These are phyloP conservation scores for Sebastolobus alascanus DNA, from an alignment of 2,797 vertebrate genomes.

Conservation along the genomic window DNA sequence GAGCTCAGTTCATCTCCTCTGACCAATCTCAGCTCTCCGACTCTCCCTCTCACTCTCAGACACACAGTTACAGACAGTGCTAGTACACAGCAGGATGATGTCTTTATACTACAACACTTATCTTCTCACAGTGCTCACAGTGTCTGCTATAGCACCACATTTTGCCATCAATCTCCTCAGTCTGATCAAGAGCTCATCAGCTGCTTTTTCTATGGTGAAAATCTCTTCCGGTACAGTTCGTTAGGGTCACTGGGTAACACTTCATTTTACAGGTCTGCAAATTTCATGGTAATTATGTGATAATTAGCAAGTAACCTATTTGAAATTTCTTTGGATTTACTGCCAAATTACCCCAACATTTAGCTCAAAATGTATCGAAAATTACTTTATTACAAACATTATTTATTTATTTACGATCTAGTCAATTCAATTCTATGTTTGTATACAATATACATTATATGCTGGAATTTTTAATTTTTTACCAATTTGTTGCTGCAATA, in stretches of 20 bases:
- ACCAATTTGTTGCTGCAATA: too few relatives aligned
- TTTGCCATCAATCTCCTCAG: not conserved
- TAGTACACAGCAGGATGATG: not conserved
- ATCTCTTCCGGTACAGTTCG: not conserved
- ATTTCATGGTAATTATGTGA: too few relatives aligned
- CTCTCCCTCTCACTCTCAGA: not conserved
- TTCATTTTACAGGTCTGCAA: too few relatives aligned
- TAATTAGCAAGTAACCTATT: too few relatives aligned
- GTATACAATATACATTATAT: too few relatives aligned
- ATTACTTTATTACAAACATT: too few relatives aligned
- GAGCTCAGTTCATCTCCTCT: conserved; percentile 29
- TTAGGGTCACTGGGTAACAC: not conserved
- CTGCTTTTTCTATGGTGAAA: not conserved
- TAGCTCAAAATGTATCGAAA: too few relatives aligned
- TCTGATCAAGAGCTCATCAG: not conserved
- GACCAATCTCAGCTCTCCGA: conserved; percentile 16
- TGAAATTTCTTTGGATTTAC: too few relatives aligned
- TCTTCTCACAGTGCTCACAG: not conserved
- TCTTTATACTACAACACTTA: not conserved
- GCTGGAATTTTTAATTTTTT: too few relatives aligned
- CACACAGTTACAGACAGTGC: not conserved
- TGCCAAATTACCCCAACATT: too few relatives aligned
- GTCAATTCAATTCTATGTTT: too few relatives aligned
- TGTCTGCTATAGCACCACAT: not conserved
- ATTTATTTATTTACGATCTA: too few relatives aligned